These are phyloP conservation scores for Takifugu flavidus DNA, from an alignment of 2,113 vertebrate species.

Conservation along the genomic window DNA sequence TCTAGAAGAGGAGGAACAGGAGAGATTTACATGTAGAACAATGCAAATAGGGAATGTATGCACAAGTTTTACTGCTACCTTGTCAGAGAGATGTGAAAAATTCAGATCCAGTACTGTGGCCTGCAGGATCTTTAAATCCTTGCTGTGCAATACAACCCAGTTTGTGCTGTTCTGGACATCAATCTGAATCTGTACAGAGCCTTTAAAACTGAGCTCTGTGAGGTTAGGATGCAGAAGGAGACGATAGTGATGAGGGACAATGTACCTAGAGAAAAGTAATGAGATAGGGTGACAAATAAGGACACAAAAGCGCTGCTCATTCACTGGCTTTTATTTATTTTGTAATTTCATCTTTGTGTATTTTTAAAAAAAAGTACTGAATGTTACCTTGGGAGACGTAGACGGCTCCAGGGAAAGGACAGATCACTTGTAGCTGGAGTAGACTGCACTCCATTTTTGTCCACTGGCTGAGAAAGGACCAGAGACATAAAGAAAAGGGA, in stretches of 20 bases:
- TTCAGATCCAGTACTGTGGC: constrained; percentile 70
- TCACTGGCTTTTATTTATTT: neutral
- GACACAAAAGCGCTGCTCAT: neutral
- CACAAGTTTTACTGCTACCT: constrained; percentile 30
- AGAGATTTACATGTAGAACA: neutral
- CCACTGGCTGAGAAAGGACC: constrained; percentile 29
- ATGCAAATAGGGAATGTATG: no score
- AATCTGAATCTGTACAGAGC: constrained; percentile 71
- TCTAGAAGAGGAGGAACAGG: constrained; percentile 22
- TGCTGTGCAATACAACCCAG: constrained; percentile 78
- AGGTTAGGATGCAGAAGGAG: constrained; percentile 76
- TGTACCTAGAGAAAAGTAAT: constrained; percentile 49
- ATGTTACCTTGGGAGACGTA: constrained; percentile 71
- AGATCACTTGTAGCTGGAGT: constrained; percentile 54
- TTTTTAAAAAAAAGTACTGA: neutral
- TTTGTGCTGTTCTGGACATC: constrained; percentile 75
- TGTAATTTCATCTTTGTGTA: neutral
- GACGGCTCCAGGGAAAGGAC: constrained; percentile 76
- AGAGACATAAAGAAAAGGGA: constrained; percentile 40
- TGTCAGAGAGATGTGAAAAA: constrained; percentile 55
- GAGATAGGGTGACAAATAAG: neutral
- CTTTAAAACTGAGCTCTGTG: constrained; percentile 68
- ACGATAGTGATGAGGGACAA: constrained; percentile 73
- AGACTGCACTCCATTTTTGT: constrained; percentile 43
- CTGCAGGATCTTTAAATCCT: constrained; percentile 67